Evolutionary conservation across 2,797 vertebrate genomes (phyloP), one percentile per base, ranked within the genome.

Genomic region (Sebastes nivosus): DNA sequence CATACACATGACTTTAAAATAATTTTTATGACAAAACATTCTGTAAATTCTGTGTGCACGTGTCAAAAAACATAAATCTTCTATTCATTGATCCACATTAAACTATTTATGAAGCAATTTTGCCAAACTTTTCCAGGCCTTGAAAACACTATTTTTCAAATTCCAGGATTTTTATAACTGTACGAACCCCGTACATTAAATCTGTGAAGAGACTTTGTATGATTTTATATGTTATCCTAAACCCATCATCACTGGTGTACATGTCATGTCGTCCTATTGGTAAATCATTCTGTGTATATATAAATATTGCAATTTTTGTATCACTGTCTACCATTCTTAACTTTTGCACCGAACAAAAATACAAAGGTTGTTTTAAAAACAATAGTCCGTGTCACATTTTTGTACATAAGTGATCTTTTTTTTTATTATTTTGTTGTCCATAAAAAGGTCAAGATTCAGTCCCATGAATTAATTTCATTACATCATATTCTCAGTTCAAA

Each of bases 381-480:
- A 86, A 78, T 22, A 13, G 10, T 59, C 22, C 7, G 7, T 67
- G 65, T 79, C 16, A 65, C 36, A 30, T 81, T 89, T 94, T 94
- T 92, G 88, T 95, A 95, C 90, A 93, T 91, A 95, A 95, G 90
- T 93, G 92, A 91, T 92, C 65, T 89, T 93, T 84, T 89, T 93
- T 84, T 92, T 94, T 85, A 87, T 92, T 91, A 86, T 91, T 88
- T 90, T 82, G 85, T 93, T 73, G 90, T 94, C 92, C 90, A 95
- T 95, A 95, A 95, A 95, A 95, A 95, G 93, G 93, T 95, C 92
- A 94, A 94, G 93, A 93, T 94, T 95, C 92, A 93, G 91, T 94
- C 90, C 90, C 91, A 94, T 94, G 89, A 94, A 93, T 94, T 92
- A 88, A 93, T 90, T 85, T 93, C 92, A 94, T 92, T 94, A 95